A percentile compares a stretch with the other conserved stretches of the same genome.
phyloP scores from a whole-genome alignment of 2,113 vertebrate genomes.

The Antigone vipio region DNA sequence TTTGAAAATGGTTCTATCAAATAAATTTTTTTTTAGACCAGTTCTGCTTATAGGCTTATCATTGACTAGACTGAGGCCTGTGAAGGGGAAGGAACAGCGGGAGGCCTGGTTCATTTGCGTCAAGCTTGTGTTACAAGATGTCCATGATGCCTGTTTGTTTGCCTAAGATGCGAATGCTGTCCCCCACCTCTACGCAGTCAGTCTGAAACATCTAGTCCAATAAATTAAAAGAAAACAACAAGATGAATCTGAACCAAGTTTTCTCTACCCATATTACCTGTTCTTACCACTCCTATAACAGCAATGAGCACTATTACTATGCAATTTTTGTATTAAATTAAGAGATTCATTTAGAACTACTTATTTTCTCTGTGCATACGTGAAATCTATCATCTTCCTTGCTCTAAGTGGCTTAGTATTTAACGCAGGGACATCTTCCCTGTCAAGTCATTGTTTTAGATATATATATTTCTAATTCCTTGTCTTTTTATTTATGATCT shows the following conservation, averaged over 20 bases:
- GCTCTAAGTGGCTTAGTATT: slow-evolving; percentile 33
- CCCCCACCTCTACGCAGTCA: background rate
- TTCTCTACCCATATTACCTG: background rate
- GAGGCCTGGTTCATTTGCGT: background rate
- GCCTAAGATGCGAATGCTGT: background rate
- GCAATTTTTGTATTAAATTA: slow-evolving; percentile 49
- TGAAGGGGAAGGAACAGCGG: background rate
- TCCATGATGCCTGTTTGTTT: background rate
- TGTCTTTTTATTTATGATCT: slow-evolving; percentile 66
- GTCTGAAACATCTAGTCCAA: slow-evolving; percentile 3
- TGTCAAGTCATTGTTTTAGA: slow-evolving; percentile 54
- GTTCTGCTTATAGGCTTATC: background rate
- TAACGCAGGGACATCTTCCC: slow-evolving; percentile 22
- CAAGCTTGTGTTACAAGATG: background rate
- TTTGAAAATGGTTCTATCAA: background rate
- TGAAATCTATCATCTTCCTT: slow-evolving; percentile 34
- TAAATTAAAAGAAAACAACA: background rate
- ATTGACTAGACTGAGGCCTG: background rate
- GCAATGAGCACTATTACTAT: background rate
- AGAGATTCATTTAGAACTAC: background rate
- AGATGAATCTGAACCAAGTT: background rate
- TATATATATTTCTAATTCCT: slow-evolving; percentile 37
- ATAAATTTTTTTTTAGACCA: background rate
- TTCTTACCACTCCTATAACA: background rate
- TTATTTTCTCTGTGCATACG: background rate